A percentile compares a stretch with the other conserved stretches of the same genome.
Evolutionary conservation across 2,888 invertebrate genomes (phyloP).

Genomic region (Machimus rusticus): DNA sequence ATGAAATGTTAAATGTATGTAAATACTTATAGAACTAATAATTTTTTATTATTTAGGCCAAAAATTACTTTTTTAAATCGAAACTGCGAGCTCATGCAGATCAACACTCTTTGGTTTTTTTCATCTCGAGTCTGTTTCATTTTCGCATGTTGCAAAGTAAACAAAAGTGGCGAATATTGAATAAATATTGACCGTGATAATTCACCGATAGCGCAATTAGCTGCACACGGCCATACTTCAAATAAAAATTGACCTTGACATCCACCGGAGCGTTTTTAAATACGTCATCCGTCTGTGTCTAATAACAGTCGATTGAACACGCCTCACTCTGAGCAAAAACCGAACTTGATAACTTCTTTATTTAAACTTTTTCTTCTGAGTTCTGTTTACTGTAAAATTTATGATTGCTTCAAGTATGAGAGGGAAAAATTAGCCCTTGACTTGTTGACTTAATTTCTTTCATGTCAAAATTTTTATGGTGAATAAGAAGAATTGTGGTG

Average conservation of each 20-base stretch:
- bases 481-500: not conserved
- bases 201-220: not conserved
- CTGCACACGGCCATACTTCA: not conserved
- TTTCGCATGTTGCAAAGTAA: not conserved
- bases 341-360: not conserved
- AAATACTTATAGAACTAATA: not conserved
- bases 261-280: not conserved
- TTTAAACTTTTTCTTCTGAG: not conserved
- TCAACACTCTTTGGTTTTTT: not conserved
- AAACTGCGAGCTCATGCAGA: not conserved
- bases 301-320: not conserved
- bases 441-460: not conserved
- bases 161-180: not conserved
- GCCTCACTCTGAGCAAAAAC: not conserved
- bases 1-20: not conserved
- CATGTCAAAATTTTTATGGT: not conserved
- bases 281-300: not conserved
- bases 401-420: not conserved
- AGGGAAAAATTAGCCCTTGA: not conserved
- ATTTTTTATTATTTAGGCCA: not conserved
- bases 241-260: not conserved
- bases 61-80: not conserved
- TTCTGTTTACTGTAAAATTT: not conserved
- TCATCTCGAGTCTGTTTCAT: not conserved
- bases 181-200: not conserved